Evolutionary conservation across 1,140 invertebrate genomes (phyloP).

Genomic region (Homarus americanus): DNA sequence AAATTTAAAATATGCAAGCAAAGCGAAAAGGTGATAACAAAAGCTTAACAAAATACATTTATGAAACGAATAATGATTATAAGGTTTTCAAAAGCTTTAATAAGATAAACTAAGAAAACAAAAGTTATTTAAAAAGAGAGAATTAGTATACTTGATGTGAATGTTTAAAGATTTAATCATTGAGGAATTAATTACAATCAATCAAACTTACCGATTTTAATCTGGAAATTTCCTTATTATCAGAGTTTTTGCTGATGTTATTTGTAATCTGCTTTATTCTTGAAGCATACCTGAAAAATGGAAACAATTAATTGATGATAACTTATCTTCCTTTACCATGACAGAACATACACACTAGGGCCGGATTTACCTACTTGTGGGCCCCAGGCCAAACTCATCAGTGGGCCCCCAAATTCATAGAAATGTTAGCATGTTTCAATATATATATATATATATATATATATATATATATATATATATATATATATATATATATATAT

Average conservation of each 20-base stretch:
- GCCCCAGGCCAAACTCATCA: too few species aligned
- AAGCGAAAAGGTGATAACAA: background rate
- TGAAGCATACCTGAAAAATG: constrained; percentile 79
- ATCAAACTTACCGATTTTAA: constrained; percentile 76
- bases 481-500: too few species aligned
- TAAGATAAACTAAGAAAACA: background rate
- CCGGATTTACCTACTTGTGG: too few species aligned
- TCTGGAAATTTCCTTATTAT: constrained; percentile 80
- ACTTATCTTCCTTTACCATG: too few species aligned
- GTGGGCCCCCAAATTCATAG: too few species aligned
- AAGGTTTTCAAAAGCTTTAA: background rate
- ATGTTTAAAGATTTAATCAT: background rate
- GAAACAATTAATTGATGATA: too few species aligned
- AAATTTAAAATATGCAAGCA: too few species aligned
- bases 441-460: too few species aligned
- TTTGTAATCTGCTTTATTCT: constrained; percentile 81
- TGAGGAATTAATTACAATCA: background rate
- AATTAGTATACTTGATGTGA: background rate
- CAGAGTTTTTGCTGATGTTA: constrained; percentile 79
- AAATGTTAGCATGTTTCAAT: too few species aligned
- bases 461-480: too few species aligned
- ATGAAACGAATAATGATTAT: background rate
- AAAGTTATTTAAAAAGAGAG: background rate
- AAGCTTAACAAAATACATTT: background rate
- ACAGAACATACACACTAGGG: too few species aligned